Base-by-base conservation (phyloP, 2,888 invertebrate species). In the Hyles lineata region DNA sequence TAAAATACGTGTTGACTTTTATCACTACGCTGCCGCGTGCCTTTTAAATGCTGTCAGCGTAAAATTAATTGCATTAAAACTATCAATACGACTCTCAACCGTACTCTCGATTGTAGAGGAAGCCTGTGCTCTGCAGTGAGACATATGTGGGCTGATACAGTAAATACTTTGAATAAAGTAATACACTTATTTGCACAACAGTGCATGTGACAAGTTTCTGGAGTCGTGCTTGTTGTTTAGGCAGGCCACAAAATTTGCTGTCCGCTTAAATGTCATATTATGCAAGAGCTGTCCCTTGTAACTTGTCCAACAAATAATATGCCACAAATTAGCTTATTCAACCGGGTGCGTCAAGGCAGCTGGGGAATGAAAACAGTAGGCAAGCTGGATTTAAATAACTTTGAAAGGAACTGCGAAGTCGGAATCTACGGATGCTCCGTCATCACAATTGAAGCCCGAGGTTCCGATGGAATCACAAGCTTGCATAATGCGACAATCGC, bases 241-340 rank as follows among this genome's bases (percentile, higher is more conserved):
- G 35, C 67, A 67, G 4, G 35, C n/a, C 17, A 50, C 70, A 25
- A 17, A 70, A 52, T 25, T n/a, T 70, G 23, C 25, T 17, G n/a
- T 52, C 19, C 25, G 9, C 19, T 21, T 70, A 25, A 23, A 61
- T 61, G 6, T 61, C 60, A 60, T 15, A 60, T 23, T 61, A 19
- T 61, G 5, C 17, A 9, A 17, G 15, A 29, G 23, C 11, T 2
- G 29, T n/a, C n/a, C n/a, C n/a, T n/a, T 4, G 29, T 4, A 60
- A 25, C 15, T 25, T 23, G 23, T 61, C 29, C 25, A 19, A 19
- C 50, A 70, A 52, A 52, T 52, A 75, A 73, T 52, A 71, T 70
- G 61, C 61, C 70, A 70, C 69, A 77, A 79, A 78, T 79, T 76
- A 80, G 74, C 73, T 72, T 70, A 77, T 74, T 74, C 78, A 76